Conservation (phyloP, 2,888 invertebrate species). For the Aphodius sticticus region DNA sequence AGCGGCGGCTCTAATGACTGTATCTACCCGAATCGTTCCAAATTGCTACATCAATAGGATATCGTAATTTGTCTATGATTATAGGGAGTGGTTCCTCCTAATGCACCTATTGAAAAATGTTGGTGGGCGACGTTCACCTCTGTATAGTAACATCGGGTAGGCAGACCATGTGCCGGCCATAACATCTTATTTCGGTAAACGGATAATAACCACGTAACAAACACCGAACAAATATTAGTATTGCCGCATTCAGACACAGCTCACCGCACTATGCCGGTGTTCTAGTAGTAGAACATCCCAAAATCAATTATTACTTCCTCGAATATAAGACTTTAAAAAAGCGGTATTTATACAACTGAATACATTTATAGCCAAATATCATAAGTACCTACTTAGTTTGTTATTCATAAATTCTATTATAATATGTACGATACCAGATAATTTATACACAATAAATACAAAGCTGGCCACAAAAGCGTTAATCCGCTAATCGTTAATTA, state of each 20-base stretch:
- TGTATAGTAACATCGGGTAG: not conserved
- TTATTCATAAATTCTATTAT: too few species aligned
- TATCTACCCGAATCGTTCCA: constrained; percentile 10
- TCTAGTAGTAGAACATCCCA: not conserved
- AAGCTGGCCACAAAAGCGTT: too few species aligned
- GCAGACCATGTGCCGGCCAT: not conserved
- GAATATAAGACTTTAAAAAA: not conserved
- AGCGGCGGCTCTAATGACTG: not conserved
- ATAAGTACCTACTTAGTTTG: too few species aligned
- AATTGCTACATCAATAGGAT: constrained; percentile 14
- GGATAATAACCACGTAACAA: not conserved
- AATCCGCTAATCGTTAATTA: too few species aligned
- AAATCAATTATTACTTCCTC: not conserved
- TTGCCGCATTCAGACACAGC: not conserved
- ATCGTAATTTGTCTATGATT: constrained; percentile 22
- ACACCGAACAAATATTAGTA: not conserved
- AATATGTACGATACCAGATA: too few species aligned
- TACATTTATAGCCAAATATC: too few species aligned
- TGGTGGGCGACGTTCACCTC: constrained; percentile 16
- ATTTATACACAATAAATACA: too few species aligned
- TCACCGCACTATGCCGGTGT: not conserved
- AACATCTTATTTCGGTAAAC: constrained; percentile 4
- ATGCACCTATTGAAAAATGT: constrained; percentile 20
- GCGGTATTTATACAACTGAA: not conserved
- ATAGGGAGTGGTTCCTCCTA: constrained; percentile 23